A percentile compares a stretch with the other conserved stretches of the same genome.
phyloP scores from a whole-genome alignment of 2,113 vertebrate species.

The Macaca mulatta region DNA sequence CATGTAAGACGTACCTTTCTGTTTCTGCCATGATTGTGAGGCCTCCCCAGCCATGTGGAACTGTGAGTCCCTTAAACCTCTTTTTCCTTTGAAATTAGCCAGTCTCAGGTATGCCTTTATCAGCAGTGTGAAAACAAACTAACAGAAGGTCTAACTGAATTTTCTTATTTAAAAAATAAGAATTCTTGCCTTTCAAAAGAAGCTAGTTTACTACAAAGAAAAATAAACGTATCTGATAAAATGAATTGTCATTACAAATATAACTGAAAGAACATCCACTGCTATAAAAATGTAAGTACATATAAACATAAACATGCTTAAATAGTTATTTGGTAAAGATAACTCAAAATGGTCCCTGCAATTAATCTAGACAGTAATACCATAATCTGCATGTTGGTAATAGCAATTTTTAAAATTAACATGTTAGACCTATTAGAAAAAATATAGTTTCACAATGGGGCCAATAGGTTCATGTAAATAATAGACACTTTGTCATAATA shows the following conservation, averaged over 20 bases:
- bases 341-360: background rate
- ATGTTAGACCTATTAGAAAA: constrained; percentile 22
- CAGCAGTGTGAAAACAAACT: no score
- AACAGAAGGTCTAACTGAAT: background rate
- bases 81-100: no score
- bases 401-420: background rate
- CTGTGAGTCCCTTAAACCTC: no score
- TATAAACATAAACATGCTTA: background rate
- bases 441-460: background rate
- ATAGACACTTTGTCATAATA: background rate
- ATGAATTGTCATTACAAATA: background rate
- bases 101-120: no score
- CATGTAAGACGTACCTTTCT: no score
- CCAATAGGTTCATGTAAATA: background rate
- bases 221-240: background rate
- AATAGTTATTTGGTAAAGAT: background rate
- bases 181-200: background rate
- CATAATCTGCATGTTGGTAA: background rate
- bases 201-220: background rate
- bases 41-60: no score
- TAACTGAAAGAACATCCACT: background rate
- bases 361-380: constrained; percentile 18
- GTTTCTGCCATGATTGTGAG: no score
- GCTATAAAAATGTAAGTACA: background rate
- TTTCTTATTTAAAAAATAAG: background rate